Evolutionary conservation across 2,113 vertebrate genomes (phyloP), one percentile per base, ranked within the genome.

Genomic region (Scopus umbretta): DNA sequence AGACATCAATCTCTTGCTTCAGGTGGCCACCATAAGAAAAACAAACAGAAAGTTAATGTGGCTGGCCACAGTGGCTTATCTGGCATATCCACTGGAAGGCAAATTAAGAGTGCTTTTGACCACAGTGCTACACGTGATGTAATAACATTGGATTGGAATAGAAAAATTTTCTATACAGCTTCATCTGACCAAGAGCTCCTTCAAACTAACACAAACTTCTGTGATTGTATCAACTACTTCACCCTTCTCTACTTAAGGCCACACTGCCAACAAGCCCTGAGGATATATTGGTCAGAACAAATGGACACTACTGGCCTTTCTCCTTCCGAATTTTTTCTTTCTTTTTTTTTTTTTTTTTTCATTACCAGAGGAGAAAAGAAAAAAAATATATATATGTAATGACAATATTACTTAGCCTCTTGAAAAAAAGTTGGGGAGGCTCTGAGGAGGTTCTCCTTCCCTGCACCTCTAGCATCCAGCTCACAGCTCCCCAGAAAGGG

Each of bases 1-100:
- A 87, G 72, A 34, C 75, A 91, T 95, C 91, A 78, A 72, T 73
- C 78, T 92, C 76, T 58, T 49, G 62, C 67, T 94, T 93, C 82
- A 93, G 68, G 75, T 83, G 42, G 81, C 36, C 62, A 70, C 34
- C 56, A 55, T 62, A 81, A 84, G 19, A 71, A 92, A 96, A 80
- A 94, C 26, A 90, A 58, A 89, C 17, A 86, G 42, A 38, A 15
- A 78, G 50, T 13, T 58, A 90, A 56, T 49, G 55, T 79, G 79
- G 59, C 61, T 84, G 84, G 47, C 59, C 74, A 59, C 47, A 66
- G 42, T 25, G 27, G 83, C 49, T 92, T 70, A 53, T 72, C 83
- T 81, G 53, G 82, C 32, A 25, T 34, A 49, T 56, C 68, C 66
- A 91, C 59, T 47, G 86, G 79, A 81, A 92, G 47, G 43, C 36